A percentile compares a stretch with the other conserved stretches of the same genome.
Conservation (phyloP, 1,140 invertebrate species). For the Trichoplusia ni region DNA sequence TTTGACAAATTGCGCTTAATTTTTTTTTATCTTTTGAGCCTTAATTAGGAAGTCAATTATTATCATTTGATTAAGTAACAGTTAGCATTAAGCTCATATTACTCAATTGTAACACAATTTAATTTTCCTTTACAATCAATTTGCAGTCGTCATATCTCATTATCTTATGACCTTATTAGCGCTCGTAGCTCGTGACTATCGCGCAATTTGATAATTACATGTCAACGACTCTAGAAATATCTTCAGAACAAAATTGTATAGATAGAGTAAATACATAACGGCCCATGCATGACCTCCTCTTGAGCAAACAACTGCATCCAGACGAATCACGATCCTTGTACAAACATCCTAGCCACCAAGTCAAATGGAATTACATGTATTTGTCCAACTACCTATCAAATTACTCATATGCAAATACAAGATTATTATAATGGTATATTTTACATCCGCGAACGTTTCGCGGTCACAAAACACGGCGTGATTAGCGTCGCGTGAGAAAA, state of each 20-base stretch:
- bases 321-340: no score
- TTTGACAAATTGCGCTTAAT: neutral
- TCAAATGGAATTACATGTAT: constrained; percentile 9
- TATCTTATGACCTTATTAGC: constrained; percentile 35
- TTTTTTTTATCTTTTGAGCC: neutral
- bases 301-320: neutral
- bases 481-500: constrained; percentile 66
- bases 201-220: constrained; percentile 11
- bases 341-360: no score
- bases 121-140: neutral
- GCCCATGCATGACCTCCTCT: neutral
- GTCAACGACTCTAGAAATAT: constrained; percentile 6
- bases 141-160: neutral
- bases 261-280: neutral
- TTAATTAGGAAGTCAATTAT: neutral
- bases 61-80: neutral
- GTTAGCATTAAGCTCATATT: neutral
- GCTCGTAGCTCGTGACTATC: constrained; percentile 10
- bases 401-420: constrained; percentile 38
- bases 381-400: constrained; percentile 15
- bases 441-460: constrained; percentile 47
- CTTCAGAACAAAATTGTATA: constrained; percentile 19
- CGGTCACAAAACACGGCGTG: constrained; percentile 20
- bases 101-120: neutral
- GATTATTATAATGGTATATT: constrained; percentile 26